Conservation (phyloP, 2,888 invertebrate genomes). For the Drosophila affinis region DNA sequence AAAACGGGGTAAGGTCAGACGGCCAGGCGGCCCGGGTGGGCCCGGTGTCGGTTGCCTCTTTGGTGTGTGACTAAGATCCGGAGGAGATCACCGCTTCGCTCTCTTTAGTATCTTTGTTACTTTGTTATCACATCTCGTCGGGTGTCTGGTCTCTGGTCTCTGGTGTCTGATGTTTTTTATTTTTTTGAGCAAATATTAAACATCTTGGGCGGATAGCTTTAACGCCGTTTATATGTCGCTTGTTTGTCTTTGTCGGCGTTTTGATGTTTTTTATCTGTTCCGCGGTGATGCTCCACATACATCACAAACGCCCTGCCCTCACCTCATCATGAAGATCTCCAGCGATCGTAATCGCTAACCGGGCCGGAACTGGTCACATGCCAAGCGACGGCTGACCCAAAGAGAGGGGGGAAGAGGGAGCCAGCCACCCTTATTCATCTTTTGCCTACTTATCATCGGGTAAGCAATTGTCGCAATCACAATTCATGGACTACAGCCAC, state of each 20-base stretch:
- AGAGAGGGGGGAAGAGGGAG: no score
- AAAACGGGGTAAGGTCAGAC: slow-evolving; percentile 35
- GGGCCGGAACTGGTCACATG: slow-evolving; percentile 76
- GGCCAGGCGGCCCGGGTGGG: slow-evolving; percentile 16
- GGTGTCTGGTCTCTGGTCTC: background rate
- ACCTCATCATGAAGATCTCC: background rate
- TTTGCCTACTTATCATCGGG: background rate
- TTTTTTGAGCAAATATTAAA: slow-evolving; percentile 69
- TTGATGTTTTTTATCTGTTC: slow-evolving; percentile 58
- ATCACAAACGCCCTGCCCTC: background rate
- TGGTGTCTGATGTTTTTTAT: slow-evolving; percentile 4
- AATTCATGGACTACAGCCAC: background rate
- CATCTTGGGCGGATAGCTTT: slow-evolving; percentile 63
- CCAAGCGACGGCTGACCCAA: slow-evolving; percentile 34
- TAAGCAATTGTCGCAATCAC: background rate
- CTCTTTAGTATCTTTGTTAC: slow-evolving; percentile 44
- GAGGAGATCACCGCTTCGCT: background rate
- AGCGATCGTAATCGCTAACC: slow-evolving; percentile 11
- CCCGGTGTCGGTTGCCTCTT: background rate
- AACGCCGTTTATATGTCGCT: slow-evolving; percentile 52
- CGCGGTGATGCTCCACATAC: background rate
- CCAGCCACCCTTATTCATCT: background rate
- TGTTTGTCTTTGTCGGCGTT: slow-evolving; percentile 65
- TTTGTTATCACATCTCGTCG: slow-evolving; percentile 64
- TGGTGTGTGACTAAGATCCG: slow-evolving; percentile 15